A percentile compares a stretch with the other conserved stretches of the same genome.
These are phyloP conservation scores for Galemys pyrenaicus DNA, from an alignment of 2,113 vertebrate species.

Conservation along the genomic window DNA sequence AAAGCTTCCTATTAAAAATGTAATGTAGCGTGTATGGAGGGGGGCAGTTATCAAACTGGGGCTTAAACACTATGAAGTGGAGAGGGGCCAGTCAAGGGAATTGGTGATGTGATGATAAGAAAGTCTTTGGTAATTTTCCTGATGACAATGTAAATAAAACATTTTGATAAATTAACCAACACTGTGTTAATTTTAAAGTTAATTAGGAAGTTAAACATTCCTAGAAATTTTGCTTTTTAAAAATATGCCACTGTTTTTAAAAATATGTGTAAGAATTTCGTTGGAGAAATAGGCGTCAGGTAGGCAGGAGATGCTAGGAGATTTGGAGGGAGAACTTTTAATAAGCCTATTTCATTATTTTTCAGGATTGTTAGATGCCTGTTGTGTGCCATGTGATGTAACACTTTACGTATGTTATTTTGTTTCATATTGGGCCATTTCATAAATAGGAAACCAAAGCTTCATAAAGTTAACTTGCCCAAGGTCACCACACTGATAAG, in stretches of 20 bases:
- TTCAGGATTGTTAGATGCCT: background rate
- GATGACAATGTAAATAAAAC: background rate
- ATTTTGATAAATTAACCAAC: background rate
- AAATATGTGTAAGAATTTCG: background rate
- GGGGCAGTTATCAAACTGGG: background rate
- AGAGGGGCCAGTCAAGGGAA: background rate
- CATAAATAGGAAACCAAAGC: background rate
- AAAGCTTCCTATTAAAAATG: background rate
- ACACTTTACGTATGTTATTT: background rate
- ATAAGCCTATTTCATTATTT: background rate
- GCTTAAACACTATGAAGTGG: background rate
- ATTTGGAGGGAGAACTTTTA: background rate
- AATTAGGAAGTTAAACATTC: background rate
- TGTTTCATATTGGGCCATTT: background rate
- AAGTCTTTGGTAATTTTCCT: constrained; percentile 4
- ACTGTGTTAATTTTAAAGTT: background rate
- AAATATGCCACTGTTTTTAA: background rate
- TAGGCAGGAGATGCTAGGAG: background rate
- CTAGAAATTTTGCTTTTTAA: background rate
- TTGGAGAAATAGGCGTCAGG: background rate
- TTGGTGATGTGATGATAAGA: background rate
- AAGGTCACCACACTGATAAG: background rate
- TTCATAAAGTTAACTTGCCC: background rate
- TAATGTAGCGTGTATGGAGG: background rate
- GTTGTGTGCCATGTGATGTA: background rate